Evolutionary conservation across 2,113 vertebrate genomes (phyloP).

Genomic region (Siniperca knerii): DNA sequence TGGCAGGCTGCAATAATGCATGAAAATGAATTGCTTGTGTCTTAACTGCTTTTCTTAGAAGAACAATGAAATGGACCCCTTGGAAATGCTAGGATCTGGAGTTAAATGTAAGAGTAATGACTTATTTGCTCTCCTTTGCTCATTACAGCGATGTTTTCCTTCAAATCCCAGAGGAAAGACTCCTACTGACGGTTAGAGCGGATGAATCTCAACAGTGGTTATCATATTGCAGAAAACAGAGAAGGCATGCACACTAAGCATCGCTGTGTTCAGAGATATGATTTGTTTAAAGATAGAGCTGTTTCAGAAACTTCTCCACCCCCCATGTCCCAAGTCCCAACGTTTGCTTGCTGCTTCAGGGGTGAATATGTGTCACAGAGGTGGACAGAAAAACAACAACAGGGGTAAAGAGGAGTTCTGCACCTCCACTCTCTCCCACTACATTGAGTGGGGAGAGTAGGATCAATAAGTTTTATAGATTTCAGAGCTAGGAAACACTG

Average conservation of each 20-base stretch:
- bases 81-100: constrained; percentile 24
- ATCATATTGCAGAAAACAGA: neutral
- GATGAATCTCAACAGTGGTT: constrained; percentile 3
- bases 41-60: constrained; percentile 15
- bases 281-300: neutral
- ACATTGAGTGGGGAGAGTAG: neutral
- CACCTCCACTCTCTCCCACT: neutral
- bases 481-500: neutral
- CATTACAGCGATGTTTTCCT: constrained; percentile 34
- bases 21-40: constrained; percentile 27
- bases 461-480: constrained; percentile 25
- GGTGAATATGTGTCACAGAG: neutral
- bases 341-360: neutral
- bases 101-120: constrained; percentile 29
- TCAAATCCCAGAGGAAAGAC: constrained; percentile 21
- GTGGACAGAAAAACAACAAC: constrained; percentile 13
- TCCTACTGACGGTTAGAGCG: neutral
- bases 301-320: neutral
- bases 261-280: neutral
- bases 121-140: constrained; percentile 18
- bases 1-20: constrained; percentile 27
- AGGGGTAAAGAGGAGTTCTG: neutral
- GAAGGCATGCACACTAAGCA: neutral
- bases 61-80: constrained; percentile 7
- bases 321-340: neutral